These are phyloP conservation scores for Centropyge bicolor DNA, from an alignment of 2,797 vertebrate species.

Conservation along the genomic window DNA sequence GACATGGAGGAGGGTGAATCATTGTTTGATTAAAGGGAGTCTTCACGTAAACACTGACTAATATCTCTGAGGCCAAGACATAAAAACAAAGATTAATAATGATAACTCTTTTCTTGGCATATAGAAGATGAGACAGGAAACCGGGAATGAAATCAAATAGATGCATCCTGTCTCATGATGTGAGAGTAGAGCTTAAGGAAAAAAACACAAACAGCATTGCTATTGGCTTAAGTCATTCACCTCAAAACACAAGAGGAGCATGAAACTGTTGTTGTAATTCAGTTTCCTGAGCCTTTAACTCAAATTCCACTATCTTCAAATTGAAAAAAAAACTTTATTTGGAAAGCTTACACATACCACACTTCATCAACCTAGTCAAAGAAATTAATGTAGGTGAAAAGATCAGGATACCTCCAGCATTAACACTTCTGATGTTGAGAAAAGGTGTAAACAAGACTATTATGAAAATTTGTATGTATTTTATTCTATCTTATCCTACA, in stretches of 20 bases:
- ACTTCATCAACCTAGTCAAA: not conserved
- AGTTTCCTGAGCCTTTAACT: not conserved
- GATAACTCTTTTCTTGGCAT: slow-evolving; percentile 5
- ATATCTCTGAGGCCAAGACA: not conserved
- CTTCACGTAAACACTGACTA: slow-evolving; percentile 2
- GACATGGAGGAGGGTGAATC: slow-evolving; percentile 17
- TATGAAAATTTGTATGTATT: not conserved
- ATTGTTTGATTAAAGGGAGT: slow-evolving; percentile 35
- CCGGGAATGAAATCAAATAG: not conserved
- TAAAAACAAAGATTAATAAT: not conserved
- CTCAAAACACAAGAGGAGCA: not conserved
- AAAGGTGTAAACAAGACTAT: not conserved
- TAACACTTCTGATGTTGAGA: not conserved
- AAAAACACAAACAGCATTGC: slow-evolving; percentile 1
- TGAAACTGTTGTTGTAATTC: not conserved
- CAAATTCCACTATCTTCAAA: not conserved
- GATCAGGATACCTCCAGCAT: not conserved
- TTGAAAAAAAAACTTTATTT: not conserved
- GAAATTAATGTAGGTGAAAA: not conserved
- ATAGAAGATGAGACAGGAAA: not conserved
- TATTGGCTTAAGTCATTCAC: slow-evolving; percentile 3
- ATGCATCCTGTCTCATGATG: not conserved
- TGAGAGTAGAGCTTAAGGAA: not conserved
- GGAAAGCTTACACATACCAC: not conserved
- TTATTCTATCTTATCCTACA: not conserved